Evolutionary conservation across 2,797 vertebrate genomes (phyloP).

Genomic region (Pyrocephalus nanus): DNA sequence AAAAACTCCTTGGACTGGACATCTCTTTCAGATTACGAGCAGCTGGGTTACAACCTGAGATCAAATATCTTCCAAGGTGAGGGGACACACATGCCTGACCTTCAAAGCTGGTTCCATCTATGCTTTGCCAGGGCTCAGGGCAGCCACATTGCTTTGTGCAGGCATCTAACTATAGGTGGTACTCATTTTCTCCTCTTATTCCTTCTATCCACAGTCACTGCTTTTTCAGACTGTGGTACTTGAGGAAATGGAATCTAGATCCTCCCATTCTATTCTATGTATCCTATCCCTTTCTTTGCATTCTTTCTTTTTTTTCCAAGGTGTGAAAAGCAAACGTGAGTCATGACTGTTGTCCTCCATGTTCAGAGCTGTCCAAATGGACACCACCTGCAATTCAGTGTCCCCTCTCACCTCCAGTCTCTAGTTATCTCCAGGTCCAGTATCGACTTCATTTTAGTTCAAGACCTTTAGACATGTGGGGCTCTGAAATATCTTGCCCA

Average conservation of each 20-base stretch:
- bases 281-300: background rate
- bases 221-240: background rate
- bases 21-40: conserved; percentile 64
- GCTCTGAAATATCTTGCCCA: background rate
- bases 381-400: background rate
- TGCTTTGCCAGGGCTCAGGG: background rate
- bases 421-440: background rate
- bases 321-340: background rate
- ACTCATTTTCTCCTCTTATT: background rate
- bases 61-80: conserved; percentile 79
- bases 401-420: background rate
- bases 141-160: background rate
- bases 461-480: background rate
- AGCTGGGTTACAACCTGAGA: conserved; percentile 71
- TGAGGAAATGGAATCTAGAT: background rate
- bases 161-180: background rate
- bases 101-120: background rate
- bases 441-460: background rate
- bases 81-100: background rate
- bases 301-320: background rate
- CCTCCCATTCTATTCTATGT: background rate
- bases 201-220: background rate
- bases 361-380: background rate
- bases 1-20: background rate
- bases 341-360: background rate